Evolutionary conservation across 2,888 invertebrate genomes (phyloP).

Genomic region (Lithophane leautieri): DNA sequence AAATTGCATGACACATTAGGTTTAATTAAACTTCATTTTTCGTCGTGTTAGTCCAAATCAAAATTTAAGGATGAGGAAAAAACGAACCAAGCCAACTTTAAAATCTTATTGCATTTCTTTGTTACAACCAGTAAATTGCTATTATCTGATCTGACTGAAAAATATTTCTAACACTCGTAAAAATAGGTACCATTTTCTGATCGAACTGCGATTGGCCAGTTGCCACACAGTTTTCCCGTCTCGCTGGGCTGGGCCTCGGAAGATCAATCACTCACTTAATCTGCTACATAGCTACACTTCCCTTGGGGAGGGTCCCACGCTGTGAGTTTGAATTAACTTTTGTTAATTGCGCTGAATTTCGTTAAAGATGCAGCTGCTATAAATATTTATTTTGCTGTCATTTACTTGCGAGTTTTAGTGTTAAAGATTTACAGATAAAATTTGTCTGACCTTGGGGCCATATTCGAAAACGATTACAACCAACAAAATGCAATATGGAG

Average conservation of each 20-base stretch:
- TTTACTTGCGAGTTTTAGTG: background rate
- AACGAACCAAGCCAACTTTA: background rate
- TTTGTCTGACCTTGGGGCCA: too few species aligned
- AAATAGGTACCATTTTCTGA: slow-evolving; percentile 32
- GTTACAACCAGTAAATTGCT: slow-evolving; percentile 4
- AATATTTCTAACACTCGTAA: slow-evolving; percentile 30
- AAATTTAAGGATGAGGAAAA: background rate
- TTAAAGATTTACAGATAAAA: background rate
- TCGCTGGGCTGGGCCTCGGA: slow-evolving; percentile 21
- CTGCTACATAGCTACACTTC: slow-evolving; percentile 52
- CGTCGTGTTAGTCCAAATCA: background rate
- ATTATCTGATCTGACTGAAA: slow-evolving; percentile 22
- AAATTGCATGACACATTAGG: background rate
- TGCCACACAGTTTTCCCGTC: slow-evolving; percentile 50
- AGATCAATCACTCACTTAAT: slow-evolving; percentile 63
- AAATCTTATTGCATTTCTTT: slow-evolving; percentile 8
- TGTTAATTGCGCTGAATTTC: slow-evolving; percentile 40
- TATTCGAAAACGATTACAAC: background rate
- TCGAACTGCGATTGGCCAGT: slow-evolving; percentile 41
- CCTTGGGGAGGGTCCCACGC: slow-evolving; percentile 27
- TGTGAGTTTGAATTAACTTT: slow-evolving; percentile 47
- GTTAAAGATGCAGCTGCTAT: slow-evolving; percentile 14
- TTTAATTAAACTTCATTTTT: background rate
- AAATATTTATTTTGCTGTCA: slow-evolving; percentile 8
- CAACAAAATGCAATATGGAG: background rate